A percentile compares a stretch with the other conserved stretches of the same genome.
Evolutionary conservation across 2,888 invertebrate genomes (phyloP).

Genomic region (Drosophila longiperda): DNA sequence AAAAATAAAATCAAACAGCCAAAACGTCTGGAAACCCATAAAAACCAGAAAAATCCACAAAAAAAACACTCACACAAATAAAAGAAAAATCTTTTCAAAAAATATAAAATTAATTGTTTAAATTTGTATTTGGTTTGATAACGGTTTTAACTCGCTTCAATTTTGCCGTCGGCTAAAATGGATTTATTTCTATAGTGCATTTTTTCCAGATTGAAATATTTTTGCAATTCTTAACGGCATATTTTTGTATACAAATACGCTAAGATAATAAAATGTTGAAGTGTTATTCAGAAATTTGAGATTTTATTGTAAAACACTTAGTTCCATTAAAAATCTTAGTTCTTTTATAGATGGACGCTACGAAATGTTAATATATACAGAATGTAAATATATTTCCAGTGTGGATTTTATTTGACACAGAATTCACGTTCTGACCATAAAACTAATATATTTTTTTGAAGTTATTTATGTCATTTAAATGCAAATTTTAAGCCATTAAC

Average conservation of each 20-base stretch:
- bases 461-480: conserved; percentile 37
- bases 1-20: conserved; percentile 39
- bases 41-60: conserved; percentile 59
- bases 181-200: not conserved
- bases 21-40: conserved; percentile 62
- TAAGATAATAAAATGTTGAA: conserved; percentile 23
- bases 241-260: conserved; percentile 13
- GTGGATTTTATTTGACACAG: not conserved
- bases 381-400: not conserved
- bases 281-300: conserved; percentile 49
- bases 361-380: conserved; percentile 20
- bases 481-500: conserved; percentile 49
- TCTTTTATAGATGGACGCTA: conserved; percentile 29
- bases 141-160: not conserved
- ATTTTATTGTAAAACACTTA: conserved; percentile 50
- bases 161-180: conserved; percentile 38
- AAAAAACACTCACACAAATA: conserved; percentile 66
- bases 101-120: conserved; percentile 46
- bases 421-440: conserved; percentile 19
- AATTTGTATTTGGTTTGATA: conserved; percentile 25
- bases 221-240: not conserved
- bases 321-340: conserved; percentile 37
- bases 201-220: conserved; percentile 12
- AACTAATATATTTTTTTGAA: conserved; percentile 8
- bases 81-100: conserved; percentile 81